Conservation (phyloP, 1,140 invertebrate species). For the Aphaenogaster floridana region DNA sequence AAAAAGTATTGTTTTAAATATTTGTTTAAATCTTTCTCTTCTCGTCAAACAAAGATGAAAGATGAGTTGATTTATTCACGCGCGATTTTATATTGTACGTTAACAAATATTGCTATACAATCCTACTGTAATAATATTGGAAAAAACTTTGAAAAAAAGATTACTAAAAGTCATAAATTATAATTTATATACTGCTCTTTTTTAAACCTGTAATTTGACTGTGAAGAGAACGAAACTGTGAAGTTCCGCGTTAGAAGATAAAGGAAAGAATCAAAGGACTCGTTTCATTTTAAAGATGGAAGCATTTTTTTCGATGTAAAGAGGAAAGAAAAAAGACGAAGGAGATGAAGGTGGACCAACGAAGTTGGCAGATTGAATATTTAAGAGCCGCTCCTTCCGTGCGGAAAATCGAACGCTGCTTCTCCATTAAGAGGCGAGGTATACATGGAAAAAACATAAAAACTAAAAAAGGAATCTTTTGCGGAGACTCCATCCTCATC, state of each 20-base stretch:
- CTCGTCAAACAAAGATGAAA: not conserved
- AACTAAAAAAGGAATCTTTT: slow-evolving; percentile 19
- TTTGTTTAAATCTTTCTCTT: not conserved
- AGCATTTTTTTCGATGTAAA: slow-evolving; percentile 19
- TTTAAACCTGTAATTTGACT: slow-evolving; percentile 30
- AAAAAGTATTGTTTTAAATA: slow-evolving; percentile 3
- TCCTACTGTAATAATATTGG: not conserved
- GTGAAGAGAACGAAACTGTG: not conserved
- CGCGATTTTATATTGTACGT: not conserved
- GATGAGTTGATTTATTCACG: not conserved
- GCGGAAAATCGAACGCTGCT: slow-evolving; percentile 83
- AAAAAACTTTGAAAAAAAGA: not conserved
- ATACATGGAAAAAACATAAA: slow-evolving; percentile 23
- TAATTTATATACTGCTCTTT: not conserved
- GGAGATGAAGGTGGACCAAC: slow-evolving; percentile 29
- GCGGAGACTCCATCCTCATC: not conserved
- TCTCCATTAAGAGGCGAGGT: slow-evolving; percentile 80
- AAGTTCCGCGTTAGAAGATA: slow-evolving; percentile 20
- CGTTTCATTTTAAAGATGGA: slow-evolving; percentile 33
- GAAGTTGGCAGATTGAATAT: slow-evolving; percentile 82
- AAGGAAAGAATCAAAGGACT: slow-evolving; percentile 72
- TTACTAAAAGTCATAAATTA: not conserved
- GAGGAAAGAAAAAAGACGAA: slow-evolving; percentile 23
- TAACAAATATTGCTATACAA: not conserved
- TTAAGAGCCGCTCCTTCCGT: slow-evolving; percentile 80